phyloP scores from a whole-genome alignment of 2,113 vertebrate genomes.

The Dicrurus megarhynchus region DNA sequence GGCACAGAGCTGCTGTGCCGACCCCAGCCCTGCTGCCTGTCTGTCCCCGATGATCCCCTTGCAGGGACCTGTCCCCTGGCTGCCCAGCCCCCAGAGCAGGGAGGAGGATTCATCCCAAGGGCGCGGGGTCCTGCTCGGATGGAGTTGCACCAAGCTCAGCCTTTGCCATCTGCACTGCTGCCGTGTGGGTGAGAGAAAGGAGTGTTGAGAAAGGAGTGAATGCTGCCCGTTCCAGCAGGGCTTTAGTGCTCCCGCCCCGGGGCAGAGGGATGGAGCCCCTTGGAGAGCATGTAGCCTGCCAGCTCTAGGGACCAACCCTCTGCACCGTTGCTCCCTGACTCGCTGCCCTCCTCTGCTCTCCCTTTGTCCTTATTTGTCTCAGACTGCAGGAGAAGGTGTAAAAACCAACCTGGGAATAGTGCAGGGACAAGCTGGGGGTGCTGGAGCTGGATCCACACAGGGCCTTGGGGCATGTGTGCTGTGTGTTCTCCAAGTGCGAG shows the following conservation, averaged over 20 bases:
- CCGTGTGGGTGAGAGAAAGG: not conserved
- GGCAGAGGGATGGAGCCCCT: not conserved
- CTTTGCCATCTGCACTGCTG: not conserved
- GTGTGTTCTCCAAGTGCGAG: not conserved
- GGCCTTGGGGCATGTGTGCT: fast-evolving
- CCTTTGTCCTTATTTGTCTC: not conserved
- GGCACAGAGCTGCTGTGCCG: not conserved
- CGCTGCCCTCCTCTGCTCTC: not conserved
- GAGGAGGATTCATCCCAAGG: not conserved
- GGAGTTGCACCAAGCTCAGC: not conserved
- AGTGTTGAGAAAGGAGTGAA: no score
- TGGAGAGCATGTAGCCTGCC: fast-evolving
- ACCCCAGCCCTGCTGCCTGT: fast-evolving
- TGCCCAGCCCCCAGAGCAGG: not conserved
- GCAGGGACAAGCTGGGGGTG: not conserved
- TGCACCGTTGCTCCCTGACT: not conserved
- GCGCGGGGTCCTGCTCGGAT: fast-evolving
- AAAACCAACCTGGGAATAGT: not conserved
- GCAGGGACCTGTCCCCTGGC: not conserved
- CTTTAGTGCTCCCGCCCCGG: not conserved
- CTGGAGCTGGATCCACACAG: not conserved
- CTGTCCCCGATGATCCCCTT: fast-evolving
- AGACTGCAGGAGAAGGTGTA: not conserved
- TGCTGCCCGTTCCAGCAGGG: fast-evolving
- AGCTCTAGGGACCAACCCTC: not conserved